Evolutionary conservation across 2,113 vertebrate species (phyloP).

Genomic region (Eptesicus fuscus): DNA sequence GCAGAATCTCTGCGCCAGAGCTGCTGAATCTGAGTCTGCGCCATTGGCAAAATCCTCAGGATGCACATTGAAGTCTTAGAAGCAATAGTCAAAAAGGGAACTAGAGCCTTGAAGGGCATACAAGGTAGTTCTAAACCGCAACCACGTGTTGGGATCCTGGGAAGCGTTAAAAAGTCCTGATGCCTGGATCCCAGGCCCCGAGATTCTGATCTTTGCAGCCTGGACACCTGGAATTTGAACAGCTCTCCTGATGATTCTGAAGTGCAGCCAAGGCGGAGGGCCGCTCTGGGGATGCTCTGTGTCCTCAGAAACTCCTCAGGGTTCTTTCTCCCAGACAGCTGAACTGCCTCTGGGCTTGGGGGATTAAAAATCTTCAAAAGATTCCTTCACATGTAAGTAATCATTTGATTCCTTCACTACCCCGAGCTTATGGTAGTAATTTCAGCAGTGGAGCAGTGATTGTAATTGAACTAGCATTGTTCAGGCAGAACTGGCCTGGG

Average conservation of each 20-base stretch:
- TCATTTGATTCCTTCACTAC: background rate
- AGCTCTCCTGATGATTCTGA: background rate
- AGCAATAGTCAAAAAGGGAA: background rate
- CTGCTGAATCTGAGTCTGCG: background rate
- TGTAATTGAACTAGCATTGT: background rate
- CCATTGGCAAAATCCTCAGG: background rate
- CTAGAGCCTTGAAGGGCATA: background rate
- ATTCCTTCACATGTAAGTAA: background rate
- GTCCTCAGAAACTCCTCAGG: background rate
- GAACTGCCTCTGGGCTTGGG: background rate
- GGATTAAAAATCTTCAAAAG: background rate
- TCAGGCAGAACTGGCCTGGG: background rate
- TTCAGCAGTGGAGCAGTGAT: background rate
- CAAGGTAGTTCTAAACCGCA: background rate
- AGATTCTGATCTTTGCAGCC: background rate
- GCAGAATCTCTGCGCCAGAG: background rate
- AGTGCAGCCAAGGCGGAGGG: background rate
- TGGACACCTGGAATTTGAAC: background rate
- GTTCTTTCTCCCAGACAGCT: background rate
- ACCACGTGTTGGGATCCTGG: background rate
- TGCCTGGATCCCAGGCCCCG: background rate
- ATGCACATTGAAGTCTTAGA: background rate
- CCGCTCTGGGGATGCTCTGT: background rate
- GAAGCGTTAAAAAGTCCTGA: background rate
- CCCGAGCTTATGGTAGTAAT: background rate